Evolutionary conservation across 2,888 invertebrate genomes (phyloP), one percentile per base, ranked within the genome.

Genomic region (Aphidoletes aphidimyza): DNA sequence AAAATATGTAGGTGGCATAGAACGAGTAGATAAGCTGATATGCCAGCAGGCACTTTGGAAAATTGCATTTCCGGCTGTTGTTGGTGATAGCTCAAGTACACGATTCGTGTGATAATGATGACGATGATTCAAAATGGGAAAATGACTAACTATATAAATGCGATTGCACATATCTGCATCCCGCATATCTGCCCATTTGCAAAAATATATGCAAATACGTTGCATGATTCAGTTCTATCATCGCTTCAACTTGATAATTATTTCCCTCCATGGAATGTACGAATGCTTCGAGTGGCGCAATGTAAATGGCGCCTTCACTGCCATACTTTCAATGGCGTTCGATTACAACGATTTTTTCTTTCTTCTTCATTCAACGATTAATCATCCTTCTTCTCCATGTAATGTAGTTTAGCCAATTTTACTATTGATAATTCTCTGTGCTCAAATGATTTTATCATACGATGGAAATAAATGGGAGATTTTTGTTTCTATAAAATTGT

Each of bases 41-140:
- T 69, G 69, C 69, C 30, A 30, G 34, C 14, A 69, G 69, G 69
- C 69, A 69, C 69, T 69, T 69, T 69, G 69, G 69, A 69, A 69
- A 69, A 69, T 69, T 69, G 69, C 69, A 69, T 69, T 69, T 69
- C 69, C 69, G 69, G 17, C 22, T 17, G 22, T 30, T 69, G 30
- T 69, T 14, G 69, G 69, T 69, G 69, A 69, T 69, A 69, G 26
- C 69, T 69, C 69, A 69, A 69, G 69, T 69, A 30, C 34, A 69
- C 14, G 69, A 30, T 69, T 30, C 69, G 17, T 69, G 69, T 69
- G 69, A 69, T 69, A 69, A 69, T 69, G 69, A 69, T 69, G 69
- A 69, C 34, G 69, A 69, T 69, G 69, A 69, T 69, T 69, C 69
- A 69, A 69, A n/a, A 69, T 69, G 69, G 69, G 69, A 69, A 69